Evolutionary conservation across 2,888 invertebrate species (phyloP).

Genomic region (Trisateles emortualis): DNA sequence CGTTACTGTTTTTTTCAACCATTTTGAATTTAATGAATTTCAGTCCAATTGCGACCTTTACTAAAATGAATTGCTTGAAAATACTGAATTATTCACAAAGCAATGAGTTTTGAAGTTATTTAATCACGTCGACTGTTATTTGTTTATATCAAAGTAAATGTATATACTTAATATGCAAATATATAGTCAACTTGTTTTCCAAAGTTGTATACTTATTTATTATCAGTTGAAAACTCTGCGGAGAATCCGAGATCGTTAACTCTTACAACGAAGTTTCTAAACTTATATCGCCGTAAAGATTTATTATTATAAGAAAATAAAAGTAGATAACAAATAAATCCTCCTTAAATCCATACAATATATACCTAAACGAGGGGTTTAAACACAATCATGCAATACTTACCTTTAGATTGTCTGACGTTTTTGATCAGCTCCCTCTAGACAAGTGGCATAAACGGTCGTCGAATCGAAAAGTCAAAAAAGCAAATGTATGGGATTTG

Average conservation of each 20-base stretch:
- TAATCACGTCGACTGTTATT: not conserved
- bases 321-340: not conserved
- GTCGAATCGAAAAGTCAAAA: too few relatives aligned
- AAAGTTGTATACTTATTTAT: constrained; percentile 27
- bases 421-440: too few relatives aligned
- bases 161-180: not conserved
- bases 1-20: too few relatives aligned
- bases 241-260: constrained; percentile 25
- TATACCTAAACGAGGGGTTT: too few relatives aligned
- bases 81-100: not conserved
- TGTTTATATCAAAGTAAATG: constrained; percentile 1
- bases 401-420: too few relatives aligned
- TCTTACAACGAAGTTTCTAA: constrained; percentile 26
- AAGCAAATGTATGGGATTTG: too few relatives aligned
- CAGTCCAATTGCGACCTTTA: too few relatives aligned
- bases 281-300: not conserved
- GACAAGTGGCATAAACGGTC: too few relatives aligned
- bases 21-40: too few relatives aligned
- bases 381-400: too few relatives aligned
- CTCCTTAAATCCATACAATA: constrained; percentile 32
- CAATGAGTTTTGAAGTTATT: not conserved
- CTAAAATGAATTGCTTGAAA: not conserved
- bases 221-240: constrained; percentile 16
- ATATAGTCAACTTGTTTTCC: constrained; percentile 5
- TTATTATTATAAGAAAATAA: not conserved